phyloP scores from a whole-genome alignment of 1,140 invertebrate genomes.

The Schlechtendalia chinensis region DNA sequence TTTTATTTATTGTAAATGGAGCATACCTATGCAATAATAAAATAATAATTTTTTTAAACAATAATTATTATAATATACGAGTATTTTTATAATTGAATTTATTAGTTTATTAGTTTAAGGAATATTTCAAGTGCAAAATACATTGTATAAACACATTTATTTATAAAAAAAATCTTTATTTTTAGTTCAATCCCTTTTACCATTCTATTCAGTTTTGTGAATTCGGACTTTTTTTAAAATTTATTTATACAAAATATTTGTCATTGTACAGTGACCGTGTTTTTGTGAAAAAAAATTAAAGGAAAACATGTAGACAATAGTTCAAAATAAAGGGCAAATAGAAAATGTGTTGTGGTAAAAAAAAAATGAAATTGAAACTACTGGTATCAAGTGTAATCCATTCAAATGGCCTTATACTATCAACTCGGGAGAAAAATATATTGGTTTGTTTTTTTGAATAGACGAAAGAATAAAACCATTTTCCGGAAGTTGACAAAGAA shows the following conservation, averaged over 20 bases:
- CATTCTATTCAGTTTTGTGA: not conserved
- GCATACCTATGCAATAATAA: too few species aligned
- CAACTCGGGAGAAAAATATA: constrained; percentile 8
- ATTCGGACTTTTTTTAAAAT: not conserved
- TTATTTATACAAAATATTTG: not conserved
- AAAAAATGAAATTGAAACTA: constrained; percentile 19
- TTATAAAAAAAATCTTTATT: constrained; percentile 1
- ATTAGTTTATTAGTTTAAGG: not conserved
- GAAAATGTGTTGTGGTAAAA: constrained; percentile 10
- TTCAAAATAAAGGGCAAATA: constrained; percentile 23
- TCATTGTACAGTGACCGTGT: not conserved
- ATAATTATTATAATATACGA: too few species aligned
- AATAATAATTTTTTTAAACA: too few species aligned
- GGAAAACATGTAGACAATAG: constrained; percentile 7
- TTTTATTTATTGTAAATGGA: too few species aligned
- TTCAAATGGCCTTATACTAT: constrained; percentile 27
- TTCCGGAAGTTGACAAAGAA: constrained; percentile 20
- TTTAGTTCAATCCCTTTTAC: not conserved
- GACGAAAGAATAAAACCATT: constrained; percentile 10
- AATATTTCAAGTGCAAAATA: not conserved
- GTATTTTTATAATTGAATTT: not conserved
- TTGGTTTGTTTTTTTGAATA: constrained; percentile 8
- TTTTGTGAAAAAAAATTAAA: constrained; percentile 12
- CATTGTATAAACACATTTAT: not conserved
- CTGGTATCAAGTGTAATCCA: constrained; percentile 4